Base-by-base conservation (phyloP, 2,113 vertebrate genomes). In the Progne subis region DNA sequence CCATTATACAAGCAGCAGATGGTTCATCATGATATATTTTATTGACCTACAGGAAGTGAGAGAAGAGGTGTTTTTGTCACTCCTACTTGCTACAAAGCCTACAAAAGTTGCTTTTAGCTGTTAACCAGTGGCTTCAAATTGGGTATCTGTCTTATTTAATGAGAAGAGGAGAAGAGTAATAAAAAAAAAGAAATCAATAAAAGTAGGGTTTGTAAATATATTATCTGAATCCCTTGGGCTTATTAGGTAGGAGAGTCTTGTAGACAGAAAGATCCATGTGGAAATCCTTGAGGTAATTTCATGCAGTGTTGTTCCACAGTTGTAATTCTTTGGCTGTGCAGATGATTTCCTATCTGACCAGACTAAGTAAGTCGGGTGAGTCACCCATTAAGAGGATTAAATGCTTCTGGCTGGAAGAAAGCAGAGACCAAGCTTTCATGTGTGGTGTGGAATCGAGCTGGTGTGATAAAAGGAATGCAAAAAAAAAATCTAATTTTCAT, bases 211-310 rank as follows among this genome's bases (percentile, higher is more conserved):
- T 95, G 75, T 90, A 94, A 96, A 88, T 92, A 88, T 31, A 32
- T 90, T 93, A 71, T 75, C 82, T 86, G 85, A 78, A 71, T 96
- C 64, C 82, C 63, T 60, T 75, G 92, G 72, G 72, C 41, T 95
- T 95, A 88, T 78, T 92, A 93, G 85, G 47, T 88, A 86, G 52
- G 75, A 74, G 83, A 68, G 75, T 47, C 63, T 87, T 90, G 63
- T 63, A 83, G 87, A 74, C 53, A 77, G 69, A 64, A 60, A 75
- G 68, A 83, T 81, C 79, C n/a, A 26, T 74, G 49, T 71, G 92
- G 92, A 96, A 94, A 93, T 96, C 94, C 92, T 94, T 79, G 82
- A 93, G 88, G 78, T 92, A 90, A 96, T 93, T 97, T 96, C 88
- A 88, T 93, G 92, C 72, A 52, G 52, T 64, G 82, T 75, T 96